Evolutionary conservation across 2,113 vertebrate species (phyloP), one percentile per base, ranked within the genome.

Genomic region (Corvus hawaiiensis): DNA sequence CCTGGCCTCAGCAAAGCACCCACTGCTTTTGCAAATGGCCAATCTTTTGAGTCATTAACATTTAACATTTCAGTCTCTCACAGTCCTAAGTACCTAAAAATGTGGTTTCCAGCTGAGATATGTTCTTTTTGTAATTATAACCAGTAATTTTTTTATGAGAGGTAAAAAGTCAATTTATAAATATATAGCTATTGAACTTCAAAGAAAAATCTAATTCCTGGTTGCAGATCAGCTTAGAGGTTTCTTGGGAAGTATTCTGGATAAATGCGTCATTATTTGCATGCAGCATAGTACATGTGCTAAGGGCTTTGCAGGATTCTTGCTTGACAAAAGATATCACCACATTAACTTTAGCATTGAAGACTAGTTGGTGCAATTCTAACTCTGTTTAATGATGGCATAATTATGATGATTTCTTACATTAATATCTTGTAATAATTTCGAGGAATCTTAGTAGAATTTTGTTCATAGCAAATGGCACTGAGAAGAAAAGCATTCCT

Each of bases 31-130:
- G 27, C 15, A 49, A 66, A 66, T 5, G 8, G 12, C 10, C 33
- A 23, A 13, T 23, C 13, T 32, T 88, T 80, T 58, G 21, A 51
- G 22, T 49, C 32, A 37, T 51, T 56, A 11, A 12, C 12, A 15
- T 33, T 49, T 43, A 80, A 64, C 11, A 33, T 35, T 66, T 43
- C 37, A 43, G 14, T 28, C 18, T 12, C 43, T 58, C 35, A 64
- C 35, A 80, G 4, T 13, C 3, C 4, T 35, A 55, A 39, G 23
- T 68, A 72, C 15, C 12, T 33, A 43, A 73, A 91, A 69, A 21
- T 4, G 4, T 32, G 1, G 1, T n/a, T 75, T 10, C 17, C 5
- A 84, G 3, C 1, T 20, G 14, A 64, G 28, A 51, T 27, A 63
- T 49, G 3, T 32, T 46, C 2, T 41, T 43, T 81, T 43, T 32